Conservation (phyloP, 2,797 vertebrate species). For the Nyctalus aviator region DNA sequence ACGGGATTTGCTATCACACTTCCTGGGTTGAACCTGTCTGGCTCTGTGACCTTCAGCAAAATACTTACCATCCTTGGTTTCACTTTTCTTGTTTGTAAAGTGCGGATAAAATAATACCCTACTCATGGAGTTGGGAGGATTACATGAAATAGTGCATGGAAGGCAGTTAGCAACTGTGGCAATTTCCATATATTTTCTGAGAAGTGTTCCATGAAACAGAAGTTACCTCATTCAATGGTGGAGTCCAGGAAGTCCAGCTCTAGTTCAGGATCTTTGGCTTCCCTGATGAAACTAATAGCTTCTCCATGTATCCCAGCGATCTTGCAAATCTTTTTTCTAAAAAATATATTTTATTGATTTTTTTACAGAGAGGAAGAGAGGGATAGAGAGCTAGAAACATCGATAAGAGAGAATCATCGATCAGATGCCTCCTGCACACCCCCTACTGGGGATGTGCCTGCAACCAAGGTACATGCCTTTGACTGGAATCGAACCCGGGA, state of each 20-base stretch:
- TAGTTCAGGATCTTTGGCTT: constrained; percentile 9
- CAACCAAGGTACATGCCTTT: no score
- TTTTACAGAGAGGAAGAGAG: no score
- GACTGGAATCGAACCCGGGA: no score
- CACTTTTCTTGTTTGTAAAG: constrained; percentile 20
- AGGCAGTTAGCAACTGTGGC: neutral
- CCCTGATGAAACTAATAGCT: neutral
- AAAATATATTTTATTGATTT: no score
- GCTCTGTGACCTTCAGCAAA: neutral
- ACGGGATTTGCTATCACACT: neutral
- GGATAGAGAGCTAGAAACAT: no score
- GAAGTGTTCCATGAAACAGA: neutral
- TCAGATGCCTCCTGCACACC: no score
- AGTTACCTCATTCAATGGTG: neutral
- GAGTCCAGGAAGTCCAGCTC: neutral
- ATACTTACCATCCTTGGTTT: neutral
- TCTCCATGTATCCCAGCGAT: neutral
- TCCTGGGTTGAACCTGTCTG: neutral
- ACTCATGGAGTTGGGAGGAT: neutral
- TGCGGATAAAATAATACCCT: neutral
- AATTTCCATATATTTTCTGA: neutral
- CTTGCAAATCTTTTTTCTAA: neutral
- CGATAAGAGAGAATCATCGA: no score
- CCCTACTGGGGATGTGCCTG: no score
- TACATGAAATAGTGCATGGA: neutral